Evolutionary conservation across 1,140 invertebrate genomes (phyloP).

Genomic region (Nephila pilipes): DNA sequence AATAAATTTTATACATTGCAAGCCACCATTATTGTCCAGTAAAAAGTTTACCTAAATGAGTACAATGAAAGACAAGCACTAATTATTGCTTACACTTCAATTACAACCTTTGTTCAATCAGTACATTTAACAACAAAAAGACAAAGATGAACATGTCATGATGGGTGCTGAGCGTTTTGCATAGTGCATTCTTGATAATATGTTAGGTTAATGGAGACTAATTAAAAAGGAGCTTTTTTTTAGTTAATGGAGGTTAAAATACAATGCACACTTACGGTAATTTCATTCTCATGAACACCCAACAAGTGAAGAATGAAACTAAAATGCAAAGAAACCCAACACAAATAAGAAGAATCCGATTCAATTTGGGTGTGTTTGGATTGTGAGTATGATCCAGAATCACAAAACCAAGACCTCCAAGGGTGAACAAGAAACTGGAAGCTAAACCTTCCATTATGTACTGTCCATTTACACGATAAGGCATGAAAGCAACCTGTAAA

Average conservation of each 20-base stretch:
- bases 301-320: slow-evolving; percentile 97
- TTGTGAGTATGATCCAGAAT: slow-evolving; percentile 97
- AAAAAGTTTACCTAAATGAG: too few relatives aligned
- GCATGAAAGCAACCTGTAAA: slow-evolving; percentile 96
- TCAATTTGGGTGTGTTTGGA: slow-evolving; percentile 94
- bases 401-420: slow-evolving; percentile 97
- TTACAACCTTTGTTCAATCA: too few relatives aligned
- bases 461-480: slow-evolving; percentile 98
- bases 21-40: too few relatives aligned
- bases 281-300: slow-evolving; percentile 99
- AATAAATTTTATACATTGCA: too few relatives aligned
- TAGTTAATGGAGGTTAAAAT: background rate
- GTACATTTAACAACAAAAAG: too few relatives aligned
- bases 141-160: too few relatives aligned
- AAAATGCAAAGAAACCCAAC: slow-evolving; percentile 96
- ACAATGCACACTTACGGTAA: slow-evolving; percentile 87
- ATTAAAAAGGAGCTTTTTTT: too few relatives aligned
- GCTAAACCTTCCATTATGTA: slow-evolving; percentile 99
- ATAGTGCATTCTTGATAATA: too few relatives aligned
- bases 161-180: too few relatives aligned
- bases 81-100: too few relatives aligned
- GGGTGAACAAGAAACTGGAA: slow-evolving; percentile 96
- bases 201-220: too few relatives aligned
- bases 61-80: too few relatives aligned
- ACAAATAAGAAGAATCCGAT: slow-evolving; percentile 93